Percentiles rank a stretch among this genome's conserved stretches.
Evolutionary conservation across 2,888 invertebrate genomes (phyloP).

Genomic region (Apodemia hepburni): DNA sequence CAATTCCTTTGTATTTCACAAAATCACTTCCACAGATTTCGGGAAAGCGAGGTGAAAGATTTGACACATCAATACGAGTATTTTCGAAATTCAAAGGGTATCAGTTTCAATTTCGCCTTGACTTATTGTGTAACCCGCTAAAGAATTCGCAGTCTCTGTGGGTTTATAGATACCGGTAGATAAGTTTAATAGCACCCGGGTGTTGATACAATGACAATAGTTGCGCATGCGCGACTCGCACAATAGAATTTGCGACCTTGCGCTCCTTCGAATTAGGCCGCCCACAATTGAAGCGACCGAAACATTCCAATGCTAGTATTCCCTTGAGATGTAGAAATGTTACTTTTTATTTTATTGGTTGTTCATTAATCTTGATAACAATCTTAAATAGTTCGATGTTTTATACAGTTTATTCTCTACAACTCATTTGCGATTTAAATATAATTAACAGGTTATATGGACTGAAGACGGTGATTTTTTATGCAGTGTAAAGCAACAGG

Average conservation of each 20-base stretch:
- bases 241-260: constrained; percentile 49
- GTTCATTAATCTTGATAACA: constrained; percentile 5
- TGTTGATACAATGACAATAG: constrained; percentile 43
- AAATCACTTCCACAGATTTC: too few species aligned
- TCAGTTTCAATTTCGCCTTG: constrained; percentile 3
- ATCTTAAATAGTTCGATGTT: constrained; percentile 3
- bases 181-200: constrained; percentile 33
- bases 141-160: constrained; percentile 27
- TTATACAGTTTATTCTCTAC: neutral
- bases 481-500: too few species aligned
- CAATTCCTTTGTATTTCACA: too few species aligned
- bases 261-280: constrained; percentile 41
- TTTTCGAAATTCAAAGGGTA: neutral
- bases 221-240: constrained; percentile 37
- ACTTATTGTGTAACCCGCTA: constrained; percentile 22
- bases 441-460: neutral
- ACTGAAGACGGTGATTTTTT: too few species aligned
- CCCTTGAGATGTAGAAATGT: constrained; percentile 10
- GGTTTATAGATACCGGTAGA: constrained; percentile 25
- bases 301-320: constrained; percentile 19
- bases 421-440: constrained; percentile 8
- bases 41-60: too few species aligned
- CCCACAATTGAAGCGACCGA: constrained; percentile 26
- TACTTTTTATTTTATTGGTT: constrained; percentile 15
- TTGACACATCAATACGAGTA: too few species aligned